Percentiles rank a stretch among this genome's conserved stretches.
phyloP scores from a whole-genome alignment of 2,113 vertebrate species.

The Aleadryas rufinucha region DNA sequence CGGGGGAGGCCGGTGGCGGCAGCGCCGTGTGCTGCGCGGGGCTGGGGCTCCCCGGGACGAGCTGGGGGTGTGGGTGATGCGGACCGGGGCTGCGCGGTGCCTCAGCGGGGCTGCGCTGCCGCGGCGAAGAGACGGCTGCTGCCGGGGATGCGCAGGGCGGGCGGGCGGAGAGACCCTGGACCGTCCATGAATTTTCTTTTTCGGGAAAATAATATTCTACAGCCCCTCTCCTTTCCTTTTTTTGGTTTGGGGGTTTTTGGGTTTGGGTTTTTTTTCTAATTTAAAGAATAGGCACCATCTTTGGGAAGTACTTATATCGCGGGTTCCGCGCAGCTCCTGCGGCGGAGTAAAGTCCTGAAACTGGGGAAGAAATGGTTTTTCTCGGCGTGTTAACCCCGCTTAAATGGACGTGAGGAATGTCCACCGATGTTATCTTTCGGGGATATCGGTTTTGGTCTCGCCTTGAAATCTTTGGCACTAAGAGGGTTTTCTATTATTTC shows the following conservation, averaged over 20 bases:
- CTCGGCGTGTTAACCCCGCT: neutral
- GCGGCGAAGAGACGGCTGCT: neutral
- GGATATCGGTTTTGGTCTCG: neutral
- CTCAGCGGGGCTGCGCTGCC: neutral
- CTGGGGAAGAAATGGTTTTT: neutral
- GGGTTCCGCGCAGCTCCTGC: neutral
- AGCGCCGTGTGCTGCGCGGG: neutral
- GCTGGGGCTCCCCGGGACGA: neutral
- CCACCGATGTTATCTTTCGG: neutral
- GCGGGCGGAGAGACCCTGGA: neutral
- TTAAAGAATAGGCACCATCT: neutral
- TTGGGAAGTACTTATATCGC: rapidly evolving
- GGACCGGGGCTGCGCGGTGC: neutral
- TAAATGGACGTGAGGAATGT: neutral
- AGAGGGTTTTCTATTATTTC: neutral
- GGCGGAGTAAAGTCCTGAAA: neutral
- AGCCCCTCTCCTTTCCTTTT: neutral
- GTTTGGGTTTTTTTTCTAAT: neutral
- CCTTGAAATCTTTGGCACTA: neutral
- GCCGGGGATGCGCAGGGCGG: neutral
- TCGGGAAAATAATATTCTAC: neutral
- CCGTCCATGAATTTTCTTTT: neutral
- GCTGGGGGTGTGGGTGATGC: too few species aligned
- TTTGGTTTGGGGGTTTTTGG: neutral
- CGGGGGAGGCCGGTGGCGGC: neutral